Evolutionary conservation across 2,888 invertebrate species (phyloP).

Genomic region (Lycia hirtaria): DNA sequence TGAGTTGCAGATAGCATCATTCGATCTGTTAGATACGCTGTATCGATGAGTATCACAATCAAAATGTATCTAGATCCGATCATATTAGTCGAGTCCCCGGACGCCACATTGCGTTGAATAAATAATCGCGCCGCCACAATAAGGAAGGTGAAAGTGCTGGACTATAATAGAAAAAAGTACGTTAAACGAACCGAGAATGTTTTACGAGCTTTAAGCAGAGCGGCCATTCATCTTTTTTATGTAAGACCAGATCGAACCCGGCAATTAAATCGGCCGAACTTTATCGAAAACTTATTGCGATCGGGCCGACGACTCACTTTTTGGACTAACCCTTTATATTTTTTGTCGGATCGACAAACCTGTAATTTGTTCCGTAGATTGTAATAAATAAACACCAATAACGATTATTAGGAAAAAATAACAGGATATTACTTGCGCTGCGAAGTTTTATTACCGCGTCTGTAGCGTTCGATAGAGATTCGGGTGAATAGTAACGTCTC

Average conservation of each 20-base stretch:
- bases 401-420: constrained; percentile 84
- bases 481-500: constrained; percentile 79
- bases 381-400: constrained; percentile 86
- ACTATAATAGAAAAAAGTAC: constrained; percentile 73
- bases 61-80: constrained; percentile 74
- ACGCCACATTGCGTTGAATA: constrained; percentile 63
- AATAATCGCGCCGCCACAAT: constrained; percentile 64
- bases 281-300: constrained; percentile 86
- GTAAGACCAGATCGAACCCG: constrained; percentile 84
- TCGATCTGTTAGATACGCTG: constrained; percentile 36
- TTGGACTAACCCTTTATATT: constrained; percentile 83
- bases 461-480: constrained; percentile 66
- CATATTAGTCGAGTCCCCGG: constrained; percentile 58
- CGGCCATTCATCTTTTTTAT: constrained; percentile 84
- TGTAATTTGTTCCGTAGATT: constrained; percentile 81
- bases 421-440: constrained; percentile 79
- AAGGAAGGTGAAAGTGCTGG: constrained; percentile 78
- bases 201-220: constrained; percentile 77
- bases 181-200: constrained; percentile 72
- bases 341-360: constrained; percentile 81
- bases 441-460: constrained; percentile 75
- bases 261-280: constrained; percentile 84
- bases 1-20: constrained; percentile 47
- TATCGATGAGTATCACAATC: constrained; percentile 60
- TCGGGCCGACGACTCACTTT: constrained; percentile 83